phyloP scores from a whole-genome alignment of 2,797 vertebrate species.

The Sebastes itinus region DNA sequence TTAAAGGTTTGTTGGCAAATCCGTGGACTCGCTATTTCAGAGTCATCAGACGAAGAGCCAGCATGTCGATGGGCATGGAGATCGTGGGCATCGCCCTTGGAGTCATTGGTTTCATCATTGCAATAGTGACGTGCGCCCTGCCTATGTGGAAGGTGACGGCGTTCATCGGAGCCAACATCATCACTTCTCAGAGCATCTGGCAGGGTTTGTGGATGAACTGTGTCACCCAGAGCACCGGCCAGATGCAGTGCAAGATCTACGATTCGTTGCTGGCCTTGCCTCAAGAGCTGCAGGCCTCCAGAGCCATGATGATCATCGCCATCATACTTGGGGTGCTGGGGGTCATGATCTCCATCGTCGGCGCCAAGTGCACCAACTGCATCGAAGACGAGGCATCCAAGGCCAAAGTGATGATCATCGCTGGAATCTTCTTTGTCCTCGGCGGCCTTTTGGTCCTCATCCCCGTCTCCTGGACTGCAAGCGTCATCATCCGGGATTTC shows the following conservation, averaged over 20 bases:
- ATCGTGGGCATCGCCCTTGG: constrained; percentile 88
- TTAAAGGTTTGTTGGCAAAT: not conserved
- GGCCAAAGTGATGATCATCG: constrained; percentile 91
- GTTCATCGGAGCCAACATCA: constrained; percentile 92
- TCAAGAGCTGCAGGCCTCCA: constrained; percentile 90
- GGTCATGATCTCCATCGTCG: constrained; percentile 89
- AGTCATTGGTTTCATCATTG: constrained; percentile 87
- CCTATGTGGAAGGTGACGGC: constrained; percentile 93
- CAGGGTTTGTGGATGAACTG: constrained; percentile 94
- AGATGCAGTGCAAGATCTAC: constrained; percentile 93
- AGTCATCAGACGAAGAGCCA: constrained; percentile 12
- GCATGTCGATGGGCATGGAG: constrained; percentile 96
- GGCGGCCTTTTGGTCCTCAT: constrained; percentile 88
- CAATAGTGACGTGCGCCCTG: constrained; percentile 87
- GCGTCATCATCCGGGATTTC: constrained; percentile 88
- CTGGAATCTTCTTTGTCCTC: constrained; percentile 89
- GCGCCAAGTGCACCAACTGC: constrained; percentile 95
- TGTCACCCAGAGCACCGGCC: constrained; percentile 90
- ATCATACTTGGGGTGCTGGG: constrained; percentile 88
- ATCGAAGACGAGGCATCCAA: constrained; percentile 90
- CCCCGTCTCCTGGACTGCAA: constrained; percentile 91
- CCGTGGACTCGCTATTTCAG: not conserved
- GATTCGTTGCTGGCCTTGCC: constrained; percentile 89
- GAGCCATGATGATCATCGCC: constrained; percentile 88
- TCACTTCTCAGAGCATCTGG: constrained; percentile 89